Base-by-base conservation (phyloP, 2,888 invertebrate genomes). In the Chesias legatella region DNA sequence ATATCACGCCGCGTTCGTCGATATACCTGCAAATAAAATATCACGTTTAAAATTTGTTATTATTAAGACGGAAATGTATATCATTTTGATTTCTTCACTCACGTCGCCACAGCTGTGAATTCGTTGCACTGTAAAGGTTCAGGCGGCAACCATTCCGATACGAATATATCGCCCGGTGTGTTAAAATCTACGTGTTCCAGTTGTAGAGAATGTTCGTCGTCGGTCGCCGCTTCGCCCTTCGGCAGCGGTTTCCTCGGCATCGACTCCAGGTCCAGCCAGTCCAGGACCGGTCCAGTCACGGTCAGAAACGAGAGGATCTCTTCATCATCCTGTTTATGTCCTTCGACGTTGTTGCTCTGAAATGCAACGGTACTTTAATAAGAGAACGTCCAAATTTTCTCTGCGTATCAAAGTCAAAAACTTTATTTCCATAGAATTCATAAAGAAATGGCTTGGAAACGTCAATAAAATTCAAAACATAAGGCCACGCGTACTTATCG, bases 51-150 rank as follows among this genome's bases (percentile, higher is more conserved):
- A n/a, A n/a, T n/a, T n/a, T n/a, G n/a, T n/a, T n/a, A n/a, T n/a
- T n/a, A n/a, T n/a, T n/a, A n/a, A n/a, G n/a, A n/a, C n/a, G n/a
- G n/a, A 13, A 22, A 32, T 13, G 7, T 13, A 24, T 17, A 7
- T 7, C 6, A 11, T 11, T 10, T 17, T 17, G 3, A 17, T n/a
- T 17, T 7, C 20, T 11, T 10, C n/a, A 94, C 90, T 69, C 91
- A 91, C 33, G 94, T 93, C 0, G 92, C 89, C 40, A 85, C 63
- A 0, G 86, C 94, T 0, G 83, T 72, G 56, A 94, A 94, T 30
- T 89, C 73, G 0, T 70, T 69, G 33, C 78, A 71, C 0, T 56
- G 60, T 22, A 93, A 77, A 0, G 88, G 79, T 33, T 85, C 83
- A 0, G 92, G 68, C 1, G 91, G 89, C 31, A 90, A 58, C 95